Base-by-base conservation (phyloP, 2,888 invertebrate genomes). In the Amblyteles armatorius region DNA sequence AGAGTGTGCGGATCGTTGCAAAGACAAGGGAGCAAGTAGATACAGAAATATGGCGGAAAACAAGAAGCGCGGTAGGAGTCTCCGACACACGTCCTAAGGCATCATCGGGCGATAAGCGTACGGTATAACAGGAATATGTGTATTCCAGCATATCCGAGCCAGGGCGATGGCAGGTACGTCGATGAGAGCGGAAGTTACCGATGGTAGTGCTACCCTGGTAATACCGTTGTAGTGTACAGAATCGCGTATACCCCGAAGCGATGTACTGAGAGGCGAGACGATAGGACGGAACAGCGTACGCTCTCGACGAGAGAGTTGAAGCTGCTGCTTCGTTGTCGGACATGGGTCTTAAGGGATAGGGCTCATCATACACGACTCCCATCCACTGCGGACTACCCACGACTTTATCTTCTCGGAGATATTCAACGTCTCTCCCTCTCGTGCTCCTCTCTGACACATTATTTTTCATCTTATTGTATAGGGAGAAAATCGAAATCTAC, bases 321-420 rank as follows among this genome's bases (percentile, higher is more conserved):
- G 71, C 44, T 57, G 65, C 48, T 67, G 55, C 72, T 73, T 40
- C 52, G 40, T 57, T 68, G 77, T 84, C 72, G 76, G 80, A 80
- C 84, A 80, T 77, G 80, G 65, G 68, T 84, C 80, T 80, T 84
- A 65, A 69, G 68, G 78, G 78, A 73, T 68, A 78, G 82, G 82
- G 55, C 73, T 72, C 57, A 65, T 77, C 77, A 67, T 73, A 73
- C 78, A 67, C 67, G 78, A 65, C 29, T 73, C n/a, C 63, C 55
- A 73, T 80, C 65, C 55, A 73, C 79, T 73, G 16, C 55, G 36
- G 40, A 33, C 50, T 68, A 81, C 60, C 77, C n/a, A 55, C 69
- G 11, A 16, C 65, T 81, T 48, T 72, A 48, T 67, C 44, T 50
- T 74, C 19, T 11, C 44, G 55, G 52, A 74, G 19, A 76, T 76